Evolutionary conservation across 37 sponge, comb jelly and placozoan species (phyloP), one percentile per base, ranked within the genome.

Genomic region (Chondrosia reniformis): DNA sequence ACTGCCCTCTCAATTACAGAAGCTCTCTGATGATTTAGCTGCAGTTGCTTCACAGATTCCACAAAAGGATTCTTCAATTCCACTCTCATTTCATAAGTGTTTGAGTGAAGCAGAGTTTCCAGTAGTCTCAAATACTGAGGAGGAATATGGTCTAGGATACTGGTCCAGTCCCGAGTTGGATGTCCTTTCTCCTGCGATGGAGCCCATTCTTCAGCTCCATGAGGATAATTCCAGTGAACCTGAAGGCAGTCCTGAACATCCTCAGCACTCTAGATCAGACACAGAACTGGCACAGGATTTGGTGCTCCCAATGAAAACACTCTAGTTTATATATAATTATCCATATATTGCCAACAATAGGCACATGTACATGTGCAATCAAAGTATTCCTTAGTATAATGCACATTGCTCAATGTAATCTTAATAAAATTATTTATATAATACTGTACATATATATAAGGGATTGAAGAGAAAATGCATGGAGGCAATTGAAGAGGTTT

Each of bases 141-240:
- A 17, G 28, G 86, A 76, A 37, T 58, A 31, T 55, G 74, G 34
- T 5, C 44, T 28, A 7, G 86, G 86, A 4, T 86, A 86, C 54
- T 86, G 86, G 86, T 86, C 86, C 38, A 86, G 67, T 42, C 86
- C 86, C 2, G 86, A 86, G 40, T 81, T 76, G 19, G 74, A 86
- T 24, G 15, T 49, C 10, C 52, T 56, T 24, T 4, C 58, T 28
- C 3, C 58, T 56, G 58, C 58, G 27, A 4, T 56, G 58, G 58
- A 56, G 7, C 32, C 9, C 42, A 69, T 39, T 1, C n/a, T 37
- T 1, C 36, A 39, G 36, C 24, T 36, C 19, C 67, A 2, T 0
- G 72, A 44, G 15, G 72, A 69, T 34, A 24, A 25, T 17, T 69
- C 72, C 12, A 69, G 41, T 69, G 72, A 69, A 37, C 72, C 72